Percentiles rank a stretch among this genome's conserved stretches.
These are phyloP conservation scores for Petrocephalus microphthalmus DNA, from an alignment of 2,113 vertebrate species.

Conservation along the genomic window DNA sequence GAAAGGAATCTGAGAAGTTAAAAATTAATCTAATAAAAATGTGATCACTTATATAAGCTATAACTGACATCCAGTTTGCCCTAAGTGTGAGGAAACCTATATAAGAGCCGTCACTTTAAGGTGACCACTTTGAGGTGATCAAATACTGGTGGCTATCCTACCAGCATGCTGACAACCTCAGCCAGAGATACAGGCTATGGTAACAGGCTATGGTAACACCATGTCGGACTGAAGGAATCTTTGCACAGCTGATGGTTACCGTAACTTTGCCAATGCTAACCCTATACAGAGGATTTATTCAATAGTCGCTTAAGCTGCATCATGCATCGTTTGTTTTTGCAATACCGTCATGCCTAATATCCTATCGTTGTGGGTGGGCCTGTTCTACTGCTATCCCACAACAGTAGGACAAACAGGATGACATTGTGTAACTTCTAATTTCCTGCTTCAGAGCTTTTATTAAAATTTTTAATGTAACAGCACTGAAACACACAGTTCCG, in stretches of 20 bases:
- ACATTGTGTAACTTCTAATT: not conserved
- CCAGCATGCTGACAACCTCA: not conserved
- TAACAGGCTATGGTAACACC: too few relatives aligned
- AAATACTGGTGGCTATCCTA: not conserved
- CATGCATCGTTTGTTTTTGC: not conserved
- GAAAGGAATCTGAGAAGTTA: too few relatives aligned
- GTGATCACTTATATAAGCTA: too few relatives aligned
- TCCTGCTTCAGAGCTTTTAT: not conserved
- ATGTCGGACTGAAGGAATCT: not conserved
- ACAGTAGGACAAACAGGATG: not conserved
- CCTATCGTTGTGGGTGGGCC: constrained; percentile 8
- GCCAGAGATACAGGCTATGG: not conserved
- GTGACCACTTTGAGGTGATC: not conserved
- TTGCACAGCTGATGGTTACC: not conserved
- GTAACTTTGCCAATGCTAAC: not conserved
- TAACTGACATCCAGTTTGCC: not conserved
- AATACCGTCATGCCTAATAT: not conserved
- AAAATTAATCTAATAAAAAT: too few relatives aligned
- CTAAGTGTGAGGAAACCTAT: not conserved
- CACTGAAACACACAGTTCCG: constrained; percentile 12
- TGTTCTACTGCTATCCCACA: not conserved
- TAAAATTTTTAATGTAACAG: not conserved
- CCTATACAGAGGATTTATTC: constrained; percentile 6
- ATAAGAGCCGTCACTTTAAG: not conserved
- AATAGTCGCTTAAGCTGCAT: not conserved